Conservation (phyloP, 1,140 invertebrate genomes). For the Drosophila takahashii region DNA sequence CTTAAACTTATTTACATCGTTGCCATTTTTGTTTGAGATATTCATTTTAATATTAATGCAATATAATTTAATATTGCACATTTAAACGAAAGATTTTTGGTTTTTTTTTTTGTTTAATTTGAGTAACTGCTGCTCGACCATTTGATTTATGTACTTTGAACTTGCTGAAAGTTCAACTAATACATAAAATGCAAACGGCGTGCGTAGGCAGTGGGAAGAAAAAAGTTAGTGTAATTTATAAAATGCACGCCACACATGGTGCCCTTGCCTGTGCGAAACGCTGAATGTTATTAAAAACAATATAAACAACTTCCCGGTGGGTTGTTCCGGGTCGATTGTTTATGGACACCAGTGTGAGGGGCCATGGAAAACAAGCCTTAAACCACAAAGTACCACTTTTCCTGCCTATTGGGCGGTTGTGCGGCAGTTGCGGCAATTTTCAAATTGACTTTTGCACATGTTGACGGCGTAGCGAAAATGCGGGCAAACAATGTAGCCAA, state of each 20-base stretch:
- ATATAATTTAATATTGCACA: background rate
- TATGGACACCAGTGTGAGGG: conserved; percentile 46
- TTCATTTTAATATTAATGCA: no score
- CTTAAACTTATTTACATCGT: background rate
- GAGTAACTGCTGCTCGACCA: conserved; percentile 23
- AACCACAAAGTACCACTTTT: conserved; percentile 74
- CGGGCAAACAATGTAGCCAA: conserved; percentile 65
- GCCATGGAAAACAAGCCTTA: conserved; percentile 50
- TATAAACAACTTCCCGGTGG: conserved; percentile 73
- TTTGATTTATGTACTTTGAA: conserved; percentile 56
- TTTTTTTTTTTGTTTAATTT: conserved; percentile 31
- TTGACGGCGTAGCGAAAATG: conserved; percentile 73
- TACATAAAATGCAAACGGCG: conserved; percentile 49
- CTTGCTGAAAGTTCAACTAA: conserved; percentile 47
- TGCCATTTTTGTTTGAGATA: background rate
- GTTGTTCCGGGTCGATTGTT: conserved; percentile 46
- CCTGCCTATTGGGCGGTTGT: conserved; percentile 24
- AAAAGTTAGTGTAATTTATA: conserved; percentile 64
- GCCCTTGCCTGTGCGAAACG: conserved; percentile 32
- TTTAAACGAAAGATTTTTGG: background rate
- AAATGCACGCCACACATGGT: conserved; percentile 71
- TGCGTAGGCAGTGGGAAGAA: conserved; percentile 40
- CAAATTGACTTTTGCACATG: conserved; percentile 83
- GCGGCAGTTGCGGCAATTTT: conserved; percentile 72
- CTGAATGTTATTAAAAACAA: conserved; percentile 81